These are phyloP conservation scores for Neoarius graeffei DNA, from an alignment of 2,113 vertebrate genomes.

Conservation along the genomic window DNA sequence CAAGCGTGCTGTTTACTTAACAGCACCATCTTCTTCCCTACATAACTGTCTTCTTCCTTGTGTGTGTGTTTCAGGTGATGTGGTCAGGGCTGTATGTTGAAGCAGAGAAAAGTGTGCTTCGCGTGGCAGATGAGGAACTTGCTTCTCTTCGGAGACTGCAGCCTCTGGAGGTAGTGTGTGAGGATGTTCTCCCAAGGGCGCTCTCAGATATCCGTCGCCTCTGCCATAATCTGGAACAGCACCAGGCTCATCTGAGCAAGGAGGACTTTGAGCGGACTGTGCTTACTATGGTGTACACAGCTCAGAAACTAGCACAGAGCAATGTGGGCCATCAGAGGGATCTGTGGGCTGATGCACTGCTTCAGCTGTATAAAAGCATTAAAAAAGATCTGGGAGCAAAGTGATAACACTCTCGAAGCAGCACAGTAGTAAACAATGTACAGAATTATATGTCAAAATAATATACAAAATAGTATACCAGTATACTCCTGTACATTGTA, in stretches of 20 bases:
- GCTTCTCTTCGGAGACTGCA: conserved; percentile 80
- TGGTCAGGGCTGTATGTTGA: conserved; percentile 81
- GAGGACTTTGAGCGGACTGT: conserved; percentile 90
- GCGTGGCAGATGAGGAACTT: conserved; percentile 85
- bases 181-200: conserved; percentile 84
- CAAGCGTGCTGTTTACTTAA: not conserved
- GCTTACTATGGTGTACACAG: conserved; percentile 84
- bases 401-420: conserved; percentile 24
- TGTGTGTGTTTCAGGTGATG: conserved; percentile 76
- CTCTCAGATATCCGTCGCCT: conserved; percentile 83
- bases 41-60: not conserved
- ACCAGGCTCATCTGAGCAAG: conserved; percentile 67
- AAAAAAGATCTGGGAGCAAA: conserved; percentile 76
- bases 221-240: conserved; percentile 68
- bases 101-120: conserved; percentile 64
- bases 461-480: not conserved
- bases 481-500: not conserved
- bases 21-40: too few relatives aligned
- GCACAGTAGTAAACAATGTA: not conserved
- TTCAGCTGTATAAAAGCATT: conserved; percentile 80
- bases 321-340: conserved; percentile 76
- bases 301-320: conserved; percentile 75
- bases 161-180: conserved; percentile 80
- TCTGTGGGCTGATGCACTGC: conserved; percentile 77
- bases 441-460: not conserved